Percentiles rank a stretch among this genome's conserved stretches.
Conservation (phyloP, 2,888 invertebrate species). For the Chrysodeixis includens region DNA sequence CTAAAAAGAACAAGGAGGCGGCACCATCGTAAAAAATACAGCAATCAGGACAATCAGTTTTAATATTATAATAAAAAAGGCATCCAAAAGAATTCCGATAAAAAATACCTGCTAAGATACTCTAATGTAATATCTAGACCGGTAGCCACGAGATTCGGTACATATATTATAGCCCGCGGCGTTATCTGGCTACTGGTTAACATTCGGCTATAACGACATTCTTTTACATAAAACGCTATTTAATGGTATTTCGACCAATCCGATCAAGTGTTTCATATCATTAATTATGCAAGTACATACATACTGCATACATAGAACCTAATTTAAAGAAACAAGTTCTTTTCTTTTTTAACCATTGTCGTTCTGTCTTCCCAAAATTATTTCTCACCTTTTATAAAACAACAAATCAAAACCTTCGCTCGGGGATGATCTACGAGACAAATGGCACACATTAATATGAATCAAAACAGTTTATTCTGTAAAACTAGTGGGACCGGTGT, state of each 20-base stretch:
- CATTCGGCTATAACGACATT: conserved; percentile 28
- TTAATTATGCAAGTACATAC: conserved; percentile 4
- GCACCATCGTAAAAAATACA: conserved; percentile 39
- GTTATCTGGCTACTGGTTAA: conserved; percentile 47
- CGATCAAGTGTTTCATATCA: conserved; percentile 17
- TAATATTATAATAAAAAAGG: conserved; percentile 31
- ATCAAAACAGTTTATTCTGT: conserved; percentile 88
- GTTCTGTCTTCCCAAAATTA: conserved; percentile 16
- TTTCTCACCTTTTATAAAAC: conserved; percentile 46
- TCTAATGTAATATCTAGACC: conserved; percentile 44
- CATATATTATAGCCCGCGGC: conserved; percentile 55
- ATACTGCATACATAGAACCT: conserved; percentile 17
- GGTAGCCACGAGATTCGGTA: conserved; percentile 45
- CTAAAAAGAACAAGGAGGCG: conserved; percentile 26
- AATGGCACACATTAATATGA: conserved; percentile 81
- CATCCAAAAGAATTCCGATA: conserved; percentile 28
- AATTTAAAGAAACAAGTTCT: conserved; percentile 1
- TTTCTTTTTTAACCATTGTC: background rate
- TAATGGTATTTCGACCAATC: conserved; percentile 38
- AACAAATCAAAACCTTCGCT: conserved; percentile 52
- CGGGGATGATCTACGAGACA: conserved; percentile 68
- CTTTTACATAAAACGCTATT: conserved; percentile 47
- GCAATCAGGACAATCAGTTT: conserved; percentile 38
- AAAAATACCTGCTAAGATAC: conserved; percentile 31
- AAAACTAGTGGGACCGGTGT: conserved; percentile 82